phyloP scores from a whole-genome alignment of 2,888 invertebrate species.

The Thera britannica region DNA sequence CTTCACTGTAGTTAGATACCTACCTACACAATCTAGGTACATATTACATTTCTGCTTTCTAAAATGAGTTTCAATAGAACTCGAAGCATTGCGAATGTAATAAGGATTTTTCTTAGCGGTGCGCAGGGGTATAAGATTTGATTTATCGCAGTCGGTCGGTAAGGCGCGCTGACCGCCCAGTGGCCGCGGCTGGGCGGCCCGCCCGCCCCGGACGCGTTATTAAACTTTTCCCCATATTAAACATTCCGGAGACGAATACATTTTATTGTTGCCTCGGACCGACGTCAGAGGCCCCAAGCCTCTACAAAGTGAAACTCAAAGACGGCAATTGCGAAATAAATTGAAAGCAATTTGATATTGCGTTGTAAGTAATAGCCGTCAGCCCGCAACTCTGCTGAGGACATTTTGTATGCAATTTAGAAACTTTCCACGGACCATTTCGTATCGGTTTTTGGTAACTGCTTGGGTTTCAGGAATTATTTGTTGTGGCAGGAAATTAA shows the following conservation, averaged over 20 bases:
- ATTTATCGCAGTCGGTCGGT: slow-evolving; percentile 79
- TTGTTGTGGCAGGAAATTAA: slow-evolving; percentile 49
- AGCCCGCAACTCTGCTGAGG: slow-evolving; percentile 73
- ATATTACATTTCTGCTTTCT: slow-evolving; percentile 9
- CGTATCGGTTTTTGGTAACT: slow-evolving; percentile 56
- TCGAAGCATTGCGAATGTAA: slow-evolving; percentile 72
- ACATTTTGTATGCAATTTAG: slow-evolving; percentile 79
- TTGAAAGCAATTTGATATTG: slow-evolving; percentile 85
- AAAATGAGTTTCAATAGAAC: slow-evolving; percentile 22
- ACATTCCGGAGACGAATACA: slow-evolving; percentile 86
- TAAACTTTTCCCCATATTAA: slow-evolving; percentile 86
- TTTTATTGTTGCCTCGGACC: slow-evolving; percentile 85
- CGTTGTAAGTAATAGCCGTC: slow-evolving; percentile 85
- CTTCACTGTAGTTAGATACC: too few species aligned
- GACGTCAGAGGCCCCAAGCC: slow-evolving; percentile 84
- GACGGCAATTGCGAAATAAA: slow-evolving; percentile 85
- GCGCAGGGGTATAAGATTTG: slow-evolving; percentile 80
- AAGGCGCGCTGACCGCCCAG: slow-evolving; percentile 67
- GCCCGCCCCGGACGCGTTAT: slow-evolving; percentile 81
- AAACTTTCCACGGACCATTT: slow-evolving; percentile 70
- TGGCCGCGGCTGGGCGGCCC: slow-evolving; percentile 54
- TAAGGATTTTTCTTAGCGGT: slow-evolving; percentile 76
- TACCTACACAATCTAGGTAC: slow-evolving; percentile 2
- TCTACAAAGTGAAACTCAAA: slow-evolving; percentile 85
- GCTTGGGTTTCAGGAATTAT: slow-evolving; percentile 44